Conservation (phyloP, 1,140 invertebrate genomes). For the Eupeodes corollae region DNA sequence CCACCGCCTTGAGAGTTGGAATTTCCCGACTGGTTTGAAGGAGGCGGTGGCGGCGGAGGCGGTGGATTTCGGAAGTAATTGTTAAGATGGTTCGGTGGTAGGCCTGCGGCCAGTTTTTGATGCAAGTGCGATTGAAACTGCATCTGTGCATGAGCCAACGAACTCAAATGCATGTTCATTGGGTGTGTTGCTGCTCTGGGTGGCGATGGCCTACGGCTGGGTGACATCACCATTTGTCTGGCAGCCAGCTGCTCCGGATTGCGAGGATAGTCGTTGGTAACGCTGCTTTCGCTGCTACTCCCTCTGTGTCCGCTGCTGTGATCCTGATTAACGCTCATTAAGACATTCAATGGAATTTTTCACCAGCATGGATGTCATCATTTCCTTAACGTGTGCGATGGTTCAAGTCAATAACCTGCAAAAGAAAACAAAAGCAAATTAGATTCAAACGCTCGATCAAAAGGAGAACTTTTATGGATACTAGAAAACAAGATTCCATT, state of each 20-base stretch:
- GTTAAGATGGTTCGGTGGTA: conserved; percentile 37
- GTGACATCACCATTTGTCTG: conserved; percentile 48
- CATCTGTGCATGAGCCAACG: conserved; percentile 45
- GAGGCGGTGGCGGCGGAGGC: conserved; percentile 6
- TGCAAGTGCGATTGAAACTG: conserved; percentile 44
- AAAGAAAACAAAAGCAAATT: too few relatives aligned
- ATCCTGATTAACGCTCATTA: too few relatives aligned
- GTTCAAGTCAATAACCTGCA: too few relatives aligned
- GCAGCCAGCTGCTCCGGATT: conserved; percentile 5
- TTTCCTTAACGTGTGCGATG: too few relatives aligned
- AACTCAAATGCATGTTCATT: conserved; percentile 27
- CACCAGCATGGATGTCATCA: too few relatives aligned
- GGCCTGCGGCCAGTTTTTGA: conserved; percentile 36
- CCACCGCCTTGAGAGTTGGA: conserved; percentile 33
- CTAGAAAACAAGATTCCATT: too few relatives aligned
- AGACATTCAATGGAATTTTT: too few relatives aligned
- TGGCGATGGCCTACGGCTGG: conserved; percentile 51
- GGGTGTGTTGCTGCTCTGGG: conserved; percentile 27
- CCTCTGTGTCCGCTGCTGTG: too few relatives aligned
- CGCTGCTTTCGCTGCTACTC: conserved; percentile 1
- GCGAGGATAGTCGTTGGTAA: background rate
- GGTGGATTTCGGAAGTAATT: conserved; percentile 38
- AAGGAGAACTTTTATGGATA: too few relatives aligned
- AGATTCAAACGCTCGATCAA: too few relatives aligned
- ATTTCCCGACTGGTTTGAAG: conserved; percentile 20